Evolutionary conservation across 2,113 vertebrate species (phyloP).

Genomic region (Megaceryle torquata): DNA sequence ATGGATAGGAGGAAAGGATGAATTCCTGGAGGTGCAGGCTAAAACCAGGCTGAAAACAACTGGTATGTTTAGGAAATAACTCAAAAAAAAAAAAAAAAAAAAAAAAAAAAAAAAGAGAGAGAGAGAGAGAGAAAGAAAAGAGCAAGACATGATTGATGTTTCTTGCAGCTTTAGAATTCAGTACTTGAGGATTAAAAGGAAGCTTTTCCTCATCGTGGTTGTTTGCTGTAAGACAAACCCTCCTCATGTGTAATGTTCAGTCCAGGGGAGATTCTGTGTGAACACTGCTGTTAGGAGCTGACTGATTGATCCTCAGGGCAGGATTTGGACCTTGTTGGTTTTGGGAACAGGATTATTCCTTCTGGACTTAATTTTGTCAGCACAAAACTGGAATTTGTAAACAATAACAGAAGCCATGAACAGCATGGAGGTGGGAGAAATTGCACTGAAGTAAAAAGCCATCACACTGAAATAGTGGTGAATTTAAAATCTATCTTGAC

Average conservation of each 20-base stretch:
- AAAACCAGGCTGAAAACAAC: not conserved
- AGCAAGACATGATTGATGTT: not conserved
- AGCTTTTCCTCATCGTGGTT: rapidly evolving
- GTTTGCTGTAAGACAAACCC: not conserved
- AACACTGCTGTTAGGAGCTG: not conserved
- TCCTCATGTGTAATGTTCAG: not conserved
- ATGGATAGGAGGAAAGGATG: not conserved
- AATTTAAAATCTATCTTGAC: not conserved
- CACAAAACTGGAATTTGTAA: not conserved
- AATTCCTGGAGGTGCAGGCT: not conserved
- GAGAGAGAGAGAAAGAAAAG: too few relatives aligned
- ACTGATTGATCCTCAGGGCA: not conserved
- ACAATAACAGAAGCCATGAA: not conserved
- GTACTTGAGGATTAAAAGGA: not conserved
- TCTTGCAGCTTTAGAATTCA: not conserved
- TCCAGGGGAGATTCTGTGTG: not conserved
- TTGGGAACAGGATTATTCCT: not conserved
- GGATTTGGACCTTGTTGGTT: not conserved
- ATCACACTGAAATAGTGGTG: not conserved
- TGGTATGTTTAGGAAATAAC: rapidly evolving
- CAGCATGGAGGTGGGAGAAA: not conserved
- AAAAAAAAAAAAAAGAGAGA: too few relatives aligned
- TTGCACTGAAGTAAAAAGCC: not conserved
- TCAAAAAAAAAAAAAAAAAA: not conserved
- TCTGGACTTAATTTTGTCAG: not conserved